phyloP scores from a whole-genome alignment of 1,140 invertebrate species.

The Drosophila seguyi region DNA sequence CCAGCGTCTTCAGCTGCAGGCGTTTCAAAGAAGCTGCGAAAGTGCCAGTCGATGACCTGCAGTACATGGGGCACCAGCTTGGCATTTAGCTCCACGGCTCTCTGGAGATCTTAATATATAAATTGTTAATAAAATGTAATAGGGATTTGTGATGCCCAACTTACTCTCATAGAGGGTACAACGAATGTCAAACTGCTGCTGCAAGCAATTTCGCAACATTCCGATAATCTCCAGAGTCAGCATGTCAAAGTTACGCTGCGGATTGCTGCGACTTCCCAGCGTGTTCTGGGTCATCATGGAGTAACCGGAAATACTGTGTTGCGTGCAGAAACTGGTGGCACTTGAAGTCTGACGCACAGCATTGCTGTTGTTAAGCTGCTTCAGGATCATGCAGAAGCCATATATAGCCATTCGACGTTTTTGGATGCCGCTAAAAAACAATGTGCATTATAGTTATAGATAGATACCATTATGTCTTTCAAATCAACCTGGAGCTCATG shows the following conservation, averaged over 20 bases:
- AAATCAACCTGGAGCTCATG: conserved; percentile 65
- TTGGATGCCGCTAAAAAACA: conserved; percentile 49
- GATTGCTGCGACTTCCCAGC: conserved; percentile 68
- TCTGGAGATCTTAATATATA: conserved; percentile 64
- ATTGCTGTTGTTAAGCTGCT: conserved; percentile 81
- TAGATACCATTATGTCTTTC: not conserved
- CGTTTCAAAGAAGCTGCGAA: conserved; percentile 73
- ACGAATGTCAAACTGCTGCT: conserved; percentile 70
- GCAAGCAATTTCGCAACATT: conserved; percentile 74
- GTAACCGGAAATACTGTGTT: conserved; percentile 79
- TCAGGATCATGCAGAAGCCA: conserved; percentile 83
- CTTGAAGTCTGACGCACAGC: conserved; percentile 63
- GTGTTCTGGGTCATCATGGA: conserved; percentile 78
- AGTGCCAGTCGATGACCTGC: conserved; percentile 83
- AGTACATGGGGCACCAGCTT: conserved; percentile 78
- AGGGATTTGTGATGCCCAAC: not conserved
- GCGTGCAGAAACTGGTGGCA: conserved; percentile 73
- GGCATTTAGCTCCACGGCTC: conserved; percentile 80
- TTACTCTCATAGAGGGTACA: conserved; percentile 77
- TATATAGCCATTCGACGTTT: conserved; percentile 80
- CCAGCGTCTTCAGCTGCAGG: conserved; percentile 32
- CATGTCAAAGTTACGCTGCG: conserved; percentile 81
- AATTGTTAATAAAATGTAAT: not conserved
- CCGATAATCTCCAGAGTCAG: conserved; percentile 82
- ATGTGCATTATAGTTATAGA: not conserved